phyloP scores from a whole-genome alignment of 2,113 vertebrate species.

The Archocentrus centrarchus region DNA sequence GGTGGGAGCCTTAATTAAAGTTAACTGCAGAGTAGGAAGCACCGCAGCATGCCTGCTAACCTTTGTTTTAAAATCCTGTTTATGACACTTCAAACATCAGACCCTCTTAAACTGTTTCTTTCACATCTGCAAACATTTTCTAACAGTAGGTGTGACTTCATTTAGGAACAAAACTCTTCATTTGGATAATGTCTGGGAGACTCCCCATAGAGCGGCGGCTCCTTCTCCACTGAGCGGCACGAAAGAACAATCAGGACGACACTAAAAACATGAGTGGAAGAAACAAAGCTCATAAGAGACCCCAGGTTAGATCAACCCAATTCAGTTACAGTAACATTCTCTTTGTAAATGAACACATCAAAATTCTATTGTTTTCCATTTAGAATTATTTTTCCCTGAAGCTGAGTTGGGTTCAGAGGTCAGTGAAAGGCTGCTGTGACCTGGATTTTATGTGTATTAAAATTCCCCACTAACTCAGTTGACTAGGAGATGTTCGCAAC shows the following conservation, averaged over 20 bases:
- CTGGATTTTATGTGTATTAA: neutral
- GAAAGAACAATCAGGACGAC: fast-evolving
- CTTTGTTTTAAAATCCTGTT: neutral
- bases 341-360: neutral
- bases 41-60: fast-evolving
- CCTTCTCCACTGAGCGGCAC: neutral
- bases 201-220: neutral
- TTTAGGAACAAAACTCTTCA: slow-evolving; percentile 1
- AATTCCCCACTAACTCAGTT: neutral
- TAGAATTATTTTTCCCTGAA: neutral
- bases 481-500: neutral
- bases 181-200: slow-evolving; percentile 23
- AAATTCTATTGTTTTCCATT: neutral
- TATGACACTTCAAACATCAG: neutral
- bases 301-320: neutral
- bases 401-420: neutral
- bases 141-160: neutral
- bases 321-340: fast-evolving
- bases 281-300: neutral
- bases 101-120: neutral
- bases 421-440: neutral
- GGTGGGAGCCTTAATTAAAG: neutral
- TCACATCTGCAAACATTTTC: slow-evolving; percentile 3
- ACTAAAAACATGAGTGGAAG: neutral
- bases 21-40: neutral